Evolutionary conservation across 1,140 invertebrate species (phyloP).

Genomic region (Stenopsyche tienmushanensis): DNA sequence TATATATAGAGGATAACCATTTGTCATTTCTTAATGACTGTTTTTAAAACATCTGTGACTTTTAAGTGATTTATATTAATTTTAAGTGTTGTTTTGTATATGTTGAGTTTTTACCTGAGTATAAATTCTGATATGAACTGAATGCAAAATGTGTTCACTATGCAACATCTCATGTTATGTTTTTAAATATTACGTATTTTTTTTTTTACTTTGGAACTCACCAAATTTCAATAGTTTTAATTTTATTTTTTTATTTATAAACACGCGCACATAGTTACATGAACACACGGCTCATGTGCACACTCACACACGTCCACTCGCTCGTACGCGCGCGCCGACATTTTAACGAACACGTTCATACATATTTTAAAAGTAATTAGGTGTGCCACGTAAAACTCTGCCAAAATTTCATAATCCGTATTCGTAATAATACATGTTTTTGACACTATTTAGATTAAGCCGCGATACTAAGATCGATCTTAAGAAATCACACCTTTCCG

Average conservation of each 20-base stretch:
- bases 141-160: conserved; percentile 21
- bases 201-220: neutral
- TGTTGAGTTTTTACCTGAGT: conserved; percentile 28
- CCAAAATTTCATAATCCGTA: conserved; percentile 47
- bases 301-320: too few species aligned
- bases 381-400: conserved; percentile 59
- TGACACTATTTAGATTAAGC: conserved; percentile 16
- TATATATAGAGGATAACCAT: conserved; percentile 17
- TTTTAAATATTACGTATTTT: conserved; percentile 9
- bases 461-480: neutral
- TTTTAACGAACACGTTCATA: neutral
- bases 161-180: conserved; percentile 19
- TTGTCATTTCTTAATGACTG: conserved; percentile 19
- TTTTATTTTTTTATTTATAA: neutral
- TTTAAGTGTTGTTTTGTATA: conserved; percentile 38
- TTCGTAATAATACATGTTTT: conserved; percentile 10
- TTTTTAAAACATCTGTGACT: conserved; percentile 39
- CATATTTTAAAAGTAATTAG: conserved; percentile 52
- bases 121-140: too few species aligned
- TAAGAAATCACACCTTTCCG: conserved; percentile 13
- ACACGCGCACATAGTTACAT: too few species aligned
- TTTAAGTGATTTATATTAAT: conserved; percentile 36
- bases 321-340: too few species aligned
- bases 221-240: neutral
- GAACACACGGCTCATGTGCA: too few species aligned